Evolutionary conservation across 2,113 vertebrate species (phyloP), one percentile per base, ranked within the genome.

Genomic region (Ptyas mucosa): DNA sequence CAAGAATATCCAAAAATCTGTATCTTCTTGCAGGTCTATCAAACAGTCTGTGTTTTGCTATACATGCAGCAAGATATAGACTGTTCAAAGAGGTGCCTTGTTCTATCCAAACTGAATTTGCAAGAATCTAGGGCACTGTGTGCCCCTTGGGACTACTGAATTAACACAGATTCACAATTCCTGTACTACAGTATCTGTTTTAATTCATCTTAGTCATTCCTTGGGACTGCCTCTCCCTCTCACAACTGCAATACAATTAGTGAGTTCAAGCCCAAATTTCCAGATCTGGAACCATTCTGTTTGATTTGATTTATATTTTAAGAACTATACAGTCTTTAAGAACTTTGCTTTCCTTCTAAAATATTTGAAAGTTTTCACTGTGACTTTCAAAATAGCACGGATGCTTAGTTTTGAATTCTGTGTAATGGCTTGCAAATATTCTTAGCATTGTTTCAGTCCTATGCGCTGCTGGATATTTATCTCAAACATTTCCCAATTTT

Each of bases 21-120:
- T 8, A 58, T 92, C 85, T 64, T 88, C 8, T 94, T 89, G 93
- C 43, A 24, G 34, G 61, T 55, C 89, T 94, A 20, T 69, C 89
- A 69, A 85, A n/a, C 64, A 57, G 94, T 87, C n/a, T 64, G 61
- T 92, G 88, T 88, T 26, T 81, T 89, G 85, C 88, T 93, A 43
- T 90, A 92, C n/a, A 46, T 39, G 85, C 91, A 94, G 9, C 87
- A 95, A 92, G 43, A 39, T 57, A 90, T 90, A 8, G 92, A 39
- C 89, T 94, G 61, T 29, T 85, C 20, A 53, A 52, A 46, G 61
- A 53, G 1, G 8, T 91, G 15, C 0, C 0, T 91, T 92, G 81
- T 81, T 57, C 18, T 0, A 8, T 90, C 91, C 69, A 23, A 92
- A 54, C 6, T 64, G 91, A 0, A 55, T 52, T 88, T 88, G 89